These are phyloP conservation scores for Pagetopsis macropterus DNA, from an alignment of 2,797 vertebrate species.

Conservation along the genomic window DNA sequence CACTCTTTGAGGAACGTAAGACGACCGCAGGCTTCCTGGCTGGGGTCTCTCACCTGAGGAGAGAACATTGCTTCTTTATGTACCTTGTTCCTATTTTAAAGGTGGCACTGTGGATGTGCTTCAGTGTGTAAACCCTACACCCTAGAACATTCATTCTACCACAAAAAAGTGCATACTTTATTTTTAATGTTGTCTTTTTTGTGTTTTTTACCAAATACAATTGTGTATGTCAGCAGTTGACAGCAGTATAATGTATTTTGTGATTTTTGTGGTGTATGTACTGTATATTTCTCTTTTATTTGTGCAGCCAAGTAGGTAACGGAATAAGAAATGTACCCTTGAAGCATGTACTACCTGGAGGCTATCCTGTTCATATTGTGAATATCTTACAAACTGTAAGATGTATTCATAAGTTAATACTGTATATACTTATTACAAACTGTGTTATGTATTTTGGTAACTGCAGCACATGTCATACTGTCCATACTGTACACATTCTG, in stretches of 20 bases:
- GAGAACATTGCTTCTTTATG: constrained; percentile 46
- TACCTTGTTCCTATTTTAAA: neutral
- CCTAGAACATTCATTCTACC: neutral
- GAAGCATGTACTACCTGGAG: neutral
- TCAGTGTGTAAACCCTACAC: neutral
- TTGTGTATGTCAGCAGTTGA: neutral
- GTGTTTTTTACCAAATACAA: neutral
- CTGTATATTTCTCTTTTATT: neutral
- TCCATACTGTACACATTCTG: neutral
- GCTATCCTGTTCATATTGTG: neutral
- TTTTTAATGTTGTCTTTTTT: neutral
- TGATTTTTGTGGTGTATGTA: neutral
- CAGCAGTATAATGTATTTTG: neutral
- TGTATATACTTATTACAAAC: neutral
- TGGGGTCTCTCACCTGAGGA: constrained; percentile 92
- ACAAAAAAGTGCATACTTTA: neutral
- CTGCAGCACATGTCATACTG: neutral
- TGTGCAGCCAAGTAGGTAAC: neutral
- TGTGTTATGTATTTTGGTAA: neutral
- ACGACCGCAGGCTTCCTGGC: constrained; percentile 97
- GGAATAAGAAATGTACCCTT: neutral
- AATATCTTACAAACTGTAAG: neutral
- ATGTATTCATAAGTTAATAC: neutral
- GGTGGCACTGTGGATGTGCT: neutral
- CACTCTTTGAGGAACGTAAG: constrained; percentile 97